Evolutionary conservation across 2,888 invertebrate genomes (phyloP), one percentile per base, ranked within the genome.

Genomic region (Acronicta aceris): DNA sequence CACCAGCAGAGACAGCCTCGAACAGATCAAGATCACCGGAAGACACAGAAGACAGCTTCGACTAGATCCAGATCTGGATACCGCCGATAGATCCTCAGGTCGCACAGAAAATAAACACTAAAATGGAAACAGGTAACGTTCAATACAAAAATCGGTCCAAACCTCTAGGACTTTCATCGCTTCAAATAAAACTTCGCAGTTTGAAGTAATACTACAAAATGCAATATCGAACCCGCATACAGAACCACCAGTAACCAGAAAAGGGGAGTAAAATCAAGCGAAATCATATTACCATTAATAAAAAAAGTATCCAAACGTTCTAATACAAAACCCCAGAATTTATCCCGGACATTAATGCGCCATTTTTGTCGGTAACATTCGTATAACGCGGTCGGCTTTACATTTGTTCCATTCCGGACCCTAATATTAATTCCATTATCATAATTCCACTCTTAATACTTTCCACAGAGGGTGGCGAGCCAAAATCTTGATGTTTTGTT

Each of bases 361-460:
- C 59, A 75, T 77, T 75, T 76, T 75, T 73, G 72, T 65, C 60
- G 67, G 62, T 63, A 67, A 70, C 70, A 73, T 65, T 70, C 64
- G 52, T 57, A 56, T 64, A 64, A 73, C 61, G 74, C 65, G 47
- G 41, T 64, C 65, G 65, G 65, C 58, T 73, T 73, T 66, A 73
- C 64, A 71, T 77, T 65, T 65, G 64, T 77, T 78, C 75, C 68
- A 59, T 59, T 74, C 64, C 61, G 59, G 65, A 64, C 81, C 78
- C 71, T 76, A 75, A 83, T 81, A 82, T 79, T 82, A 85, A 82
- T 83, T 81, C 80, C 78, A 85, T 86, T 84, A 87, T 78, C 82
- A 83, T 87, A 85, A 87, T 84, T 81, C 78, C 63, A 68, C 74
- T 74, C 78, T 80, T 81, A 81, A 79, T 81, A 80, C 78, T 72